Conservation (phyloP, 2,888 invertebrate species). For the Lacanobia wlatinum region DNA sequence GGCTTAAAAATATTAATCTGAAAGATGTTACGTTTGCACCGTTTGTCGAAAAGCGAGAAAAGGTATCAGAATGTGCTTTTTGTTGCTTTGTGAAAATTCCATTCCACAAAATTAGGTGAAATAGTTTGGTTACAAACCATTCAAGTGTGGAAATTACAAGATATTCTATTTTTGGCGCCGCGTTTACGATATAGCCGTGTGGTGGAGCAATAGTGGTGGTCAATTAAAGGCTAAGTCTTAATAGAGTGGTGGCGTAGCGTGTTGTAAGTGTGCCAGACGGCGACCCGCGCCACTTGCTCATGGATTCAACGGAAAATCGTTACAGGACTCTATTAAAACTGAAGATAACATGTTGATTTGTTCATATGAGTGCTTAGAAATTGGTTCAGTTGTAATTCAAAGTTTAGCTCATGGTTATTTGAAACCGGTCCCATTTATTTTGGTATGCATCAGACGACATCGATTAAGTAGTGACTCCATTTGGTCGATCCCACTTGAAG, state of each 20-base stretch:
- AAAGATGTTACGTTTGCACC: not conserved
- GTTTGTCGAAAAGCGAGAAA: not conserved
- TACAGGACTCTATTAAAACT: slow-evolving; percentile 40
- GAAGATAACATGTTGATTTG: slow-evolving; percentile 42
- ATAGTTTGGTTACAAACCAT: slow-evolving; percentile 49
- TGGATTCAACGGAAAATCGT: slow-evolving; percentile 57
- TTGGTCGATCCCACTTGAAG: not conserved
- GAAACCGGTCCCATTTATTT: too few relatives aligned
- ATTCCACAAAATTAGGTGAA: slow-evolving; percentile 22
- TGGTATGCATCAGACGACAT: too few relatives aligned
- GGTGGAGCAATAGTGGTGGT: slow-evolving; percentile 52
- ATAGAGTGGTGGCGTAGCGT: slow-evolving; percentile 68
- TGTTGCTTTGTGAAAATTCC: slow-evolving; percentile 15
- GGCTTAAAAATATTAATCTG: not conserved
- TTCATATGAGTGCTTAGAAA: not conserved
- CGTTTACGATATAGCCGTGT: slow-evolving; percentile 67
- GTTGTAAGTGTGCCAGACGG: slow-evolving; percentile 80
- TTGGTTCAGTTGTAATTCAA: not conserved
- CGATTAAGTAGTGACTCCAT: too few relatives aligned
- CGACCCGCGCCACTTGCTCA: slow-evolving; percentile 48
- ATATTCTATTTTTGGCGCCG: slow-evolving; percentile 70
- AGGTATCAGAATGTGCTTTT: not conserved
- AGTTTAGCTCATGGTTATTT: not conserved
- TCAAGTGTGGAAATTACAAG: slow-evolving; percentile 58
- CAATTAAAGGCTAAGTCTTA: slow-evolving; percentile 63